Evolutionary conservation across 1,140 invertebrate species (phyloP), one percentile per base, ranked within the genome.

Genomic region (Plutomurus gul): DNA sequence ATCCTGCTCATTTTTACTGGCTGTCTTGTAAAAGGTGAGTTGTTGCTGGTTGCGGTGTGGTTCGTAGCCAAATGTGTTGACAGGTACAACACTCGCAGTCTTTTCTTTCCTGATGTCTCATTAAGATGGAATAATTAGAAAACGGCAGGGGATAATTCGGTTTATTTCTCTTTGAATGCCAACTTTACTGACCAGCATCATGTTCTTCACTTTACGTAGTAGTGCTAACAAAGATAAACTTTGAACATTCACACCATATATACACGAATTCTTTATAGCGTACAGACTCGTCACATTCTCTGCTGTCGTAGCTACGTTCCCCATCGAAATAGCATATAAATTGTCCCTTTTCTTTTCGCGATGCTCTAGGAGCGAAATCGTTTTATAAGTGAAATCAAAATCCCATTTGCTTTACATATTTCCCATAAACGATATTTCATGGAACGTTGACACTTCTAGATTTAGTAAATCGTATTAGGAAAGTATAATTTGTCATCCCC

Each of bases 341-440:
- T n/a, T 51, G 47, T 22, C 20, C 20, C 5, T 51, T 10, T n/a
- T 5, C 20, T 51, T 22, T 51, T 3, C 47, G 20, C 8, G 18
- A 6, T 6, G 43, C 13, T 46, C 43, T 16, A 20, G 25, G 47
- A 11, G 1, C 18, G 47, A 51, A 51, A 51, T 51, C 4, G 20
- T 51, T 51, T 51, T 51, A n/a, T 25, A 51, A n/a, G 20, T n/a
- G 47, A 51, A 51, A 51, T 51, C 47, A 51, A 51, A 51, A 51
- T 11, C 47, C 25, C 47, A 51, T 51, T 51, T 51, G 20, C 47
- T 22, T n/a, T 22, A 51, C 25, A 22, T n/a, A 18, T 51, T 51
- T 47, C 25, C 25, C 47, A 51, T 51, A 51, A 51, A 51, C 47
- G 47, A 51, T 51, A 51, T 51, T 51, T 51, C 25, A 51, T 51